Conservation (phyloP, 2,797 vertebrate genomes). For the Gambelia wislizenii region DNA sequence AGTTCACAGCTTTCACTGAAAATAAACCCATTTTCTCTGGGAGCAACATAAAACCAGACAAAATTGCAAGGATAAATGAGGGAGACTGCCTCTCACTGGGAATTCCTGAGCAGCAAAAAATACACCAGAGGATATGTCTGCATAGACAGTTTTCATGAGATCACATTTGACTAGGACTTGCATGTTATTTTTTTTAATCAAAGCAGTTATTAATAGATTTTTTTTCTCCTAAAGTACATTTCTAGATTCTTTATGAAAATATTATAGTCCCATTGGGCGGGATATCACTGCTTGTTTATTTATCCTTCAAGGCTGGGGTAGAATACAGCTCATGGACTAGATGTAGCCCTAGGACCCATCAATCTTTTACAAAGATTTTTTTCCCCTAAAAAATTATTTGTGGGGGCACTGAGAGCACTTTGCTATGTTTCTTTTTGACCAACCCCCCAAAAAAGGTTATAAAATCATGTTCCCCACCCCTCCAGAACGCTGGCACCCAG, state of each 20-base stretch:
- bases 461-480: no score
- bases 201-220: no score
- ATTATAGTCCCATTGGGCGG: neutral
- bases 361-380: no score
- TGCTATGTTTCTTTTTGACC: no score
- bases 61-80: constrained; percentile 43
- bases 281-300: neutral
- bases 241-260: neutral
- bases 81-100: constrained; percentile 55
- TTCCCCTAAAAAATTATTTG: no score
- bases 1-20: constrained; percentile 46
- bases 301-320: neutral
- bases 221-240: neutral
- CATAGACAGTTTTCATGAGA: constrained; percentile 42
- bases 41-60: constrained; percentile 57
- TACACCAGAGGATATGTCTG: constrained; percentile 50
- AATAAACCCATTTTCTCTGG: constrained; percentile 54
- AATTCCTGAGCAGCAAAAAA: constrained; percentile 65
- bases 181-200: no score
- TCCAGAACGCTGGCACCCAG: no score
- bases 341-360: no score
- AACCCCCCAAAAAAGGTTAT: neutral
- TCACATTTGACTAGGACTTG: constrained; percentile 59
- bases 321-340: no score
- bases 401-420: neutral